phyloP scores from a whole-genome alignment of 2,797 vertebrate species.

The Hafferia zeledoni region DNA sequence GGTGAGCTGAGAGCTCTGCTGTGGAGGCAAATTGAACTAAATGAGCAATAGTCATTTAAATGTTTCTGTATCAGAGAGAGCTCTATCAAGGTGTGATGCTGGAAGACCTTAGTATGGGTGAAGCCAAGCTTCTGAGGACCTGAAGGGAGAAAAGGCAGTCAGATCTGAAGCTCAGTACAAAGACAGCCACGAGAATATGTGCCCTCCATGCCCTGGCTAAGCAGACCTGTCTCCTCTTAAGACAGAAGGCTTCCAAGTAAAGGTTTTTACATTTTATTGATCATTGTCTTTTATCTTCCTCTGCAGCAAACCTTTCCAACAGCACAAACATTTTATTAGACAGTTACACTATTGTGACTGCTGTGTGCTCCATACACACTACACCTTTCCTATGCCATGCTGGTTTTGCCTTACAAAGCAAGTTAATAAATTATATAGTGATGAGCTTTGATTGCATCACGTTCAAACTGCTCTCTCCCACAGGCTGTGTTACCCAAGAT shows the following conservation, averaged over 20 bases:
- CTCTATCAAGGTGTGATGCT: background rate
- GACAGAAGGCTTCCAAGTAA: conserved; percentile 20
- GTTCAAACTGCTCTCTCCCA: background rate
- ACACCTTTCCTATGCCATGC: background rate
- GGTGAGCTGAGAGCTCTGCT: background rate
- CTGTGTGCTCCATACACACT: background rate
- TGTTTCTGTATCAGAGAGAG: background rate
- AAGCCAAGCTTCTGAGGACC: background rate
- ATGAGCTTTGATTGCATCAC: conserved; percentile 23
- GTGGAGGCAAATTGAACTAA: background rate
- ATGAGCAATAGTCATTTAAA: background rate
- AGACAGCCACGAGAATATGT: background rate
- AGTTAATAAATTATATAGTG: conserved; percentile 29
- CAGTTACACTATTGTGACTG: background rate
- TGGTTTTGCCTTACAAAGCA: conserved; percentile 7
- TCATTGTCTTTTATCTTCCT: conserved; percentile 49
- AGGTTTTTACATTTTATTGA: conserved; percentile 54
- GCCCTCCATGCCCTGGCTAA: background rate
- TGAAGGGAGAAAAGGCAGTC: background rate
- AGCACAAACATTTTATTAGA: conserved; percentile 36
- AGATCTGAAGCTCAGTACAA: background rate
- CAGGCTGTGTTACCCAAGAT: background rate
- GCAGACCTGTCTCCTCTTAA: background rate
- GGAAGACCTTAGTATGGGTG: background rate
- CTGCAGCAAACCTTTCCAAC: conserved; percentile 41